These are phyloP conservation scores for Bothrops jararaca DNA, from an alignment of 2,113 vertebrate genomes.

Conservation along the genomic window DNA sequence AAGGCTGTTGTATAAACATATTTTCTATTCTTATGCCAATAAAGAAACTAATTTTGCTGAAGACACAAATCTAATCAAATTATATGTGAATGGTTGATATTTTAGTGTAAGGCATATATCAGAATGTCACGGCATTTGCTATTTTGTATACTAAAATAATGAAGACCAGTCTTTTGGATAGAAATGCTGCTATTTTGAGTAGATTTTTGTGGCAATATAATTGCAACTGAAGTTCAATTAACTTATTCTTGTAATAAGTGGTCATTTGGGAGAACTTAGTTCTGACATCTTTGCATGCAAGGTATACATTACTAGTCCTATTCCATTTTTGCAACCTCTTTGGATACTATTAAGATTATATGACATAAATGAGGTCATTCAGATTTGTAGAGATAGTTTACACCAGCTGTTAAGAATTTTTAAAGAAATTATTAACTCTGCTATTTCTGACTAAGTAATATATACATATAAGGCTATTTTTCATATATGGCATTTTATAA, in stretches of 20 bases:
- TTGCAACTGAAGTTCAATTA: slow-evolving; percentile 36
- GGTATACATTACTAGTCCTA: slow-evolving; percentile 40
- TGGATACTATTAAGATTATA: slow-evolving; percentile 44
- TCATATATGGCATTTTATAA: not conserved
- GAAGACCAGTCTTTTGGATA: slow-evolving; percentile 19
- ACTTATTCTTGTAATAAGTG: slow-evolving; percentile 17
- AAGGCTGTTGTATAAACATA: not conserved
- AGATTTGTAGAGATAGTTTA: slow-evolving; percentile 43
- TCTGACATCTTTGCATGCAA: slow-evolving; percentile 55
- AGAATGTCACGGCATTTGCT: slow-evolving; percentile 37
- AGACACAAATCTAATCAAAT: slow-evolving; percentile 7
- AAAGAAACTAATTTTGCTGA: slow-evolving; percentile 9
- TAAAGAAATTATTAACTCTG: slow-evolving; percentile 50
- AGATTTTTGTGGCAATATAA: slow-evolving; percentile 38
- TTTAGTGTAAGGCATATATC: slow-evolving; percentile 11
- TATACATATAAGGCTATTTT: slow-evolving; percentile 1
- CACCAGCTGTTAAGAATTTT: slow-evolving; percentile 42
- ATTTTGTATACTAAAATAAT: slow-evolving; percentile 36
- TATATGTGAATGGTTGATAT: slow-evolving; percentile 8
- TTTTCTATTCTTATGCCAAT: not conserved
- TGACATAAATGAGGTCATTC: slow-evolving; percentile 57
- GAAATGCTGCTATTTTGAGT: slow-evolving; percentile 53
- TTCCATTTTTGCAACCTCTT: slow-evolving; percentile 41
- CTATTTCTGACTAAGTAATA: slow-evolving; percentile 4
- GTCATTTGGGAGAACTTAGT: slow-evolving; percentile 29